Evolutionary conservation across 2,113 vertebrate species (phyloP).

Genomic region (Camelus dromedarius): DNA sequence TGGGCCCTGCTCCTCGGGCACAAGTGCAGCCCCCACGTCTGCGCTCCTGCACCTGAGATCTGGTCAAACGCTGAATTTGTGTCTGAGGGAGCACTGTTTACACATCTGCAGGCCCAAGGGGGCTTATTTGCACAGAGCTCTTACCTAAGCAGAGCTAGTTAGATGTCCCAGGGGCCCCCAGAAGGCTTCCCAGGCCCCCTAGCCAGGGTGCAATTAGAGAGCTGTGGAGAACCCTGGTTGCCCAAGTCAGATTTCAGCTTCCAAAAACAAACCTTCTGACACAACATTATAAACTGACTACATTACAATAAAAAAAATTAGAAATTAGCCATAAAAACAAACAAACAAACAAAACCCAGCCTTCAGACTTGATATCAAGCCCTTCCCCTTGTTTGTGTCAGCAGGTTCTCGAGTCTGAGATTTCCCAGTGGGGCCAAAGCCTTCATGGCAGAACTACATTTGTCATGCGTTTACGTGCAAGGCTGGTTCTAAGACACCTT

Average conservation of each 20-base stretch:
- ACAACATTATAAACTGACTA: no score
- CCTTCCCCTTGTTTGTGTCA: slow-evolving; percentile 76
- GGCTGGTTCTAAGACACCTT: not conserved
- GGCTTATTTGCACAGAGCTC: slow-evolving; percentile 81
- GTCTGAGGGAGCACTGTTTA: slow-evolving; percentile 81
- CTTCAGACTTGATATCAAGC: slow-evolving; percentile 72
- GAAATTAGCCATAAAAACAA: no score
- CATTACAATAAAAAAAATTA: no score
- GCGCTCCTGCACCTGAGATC: not conserved
- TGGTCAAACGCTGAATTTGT: not conserved
- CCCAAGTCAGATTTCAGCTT: slow-evolving; percentile 69
- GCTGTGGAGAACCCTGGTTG: slow-evolving; percentile 53
- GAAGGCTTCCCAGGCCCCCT: slow-evolving; percentile 65
- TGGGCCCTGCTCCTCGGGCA: not conserved
- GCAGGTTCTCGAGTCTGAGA: slow-evolving; percentile 31
- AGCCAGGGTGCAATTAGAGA: slow-evolving; percentile 76
- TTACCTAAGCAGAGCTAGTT: slow-evolving; percentile 76
- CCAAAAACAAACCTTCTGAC: slow-evolving; percentile 81
- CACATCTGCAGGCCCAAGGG: slow-evolving; percentile 72
- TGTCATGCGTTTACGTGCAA: accelerated
- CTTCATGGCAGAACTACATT: accelerated
- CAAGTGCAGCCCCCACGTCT: not conserved
- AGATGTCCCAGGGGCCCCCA: slow-evolving; percentile 73
- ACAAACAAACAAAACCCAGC: slow-evolving; percentile 74
- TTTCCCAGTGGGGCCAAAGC: slow-evolving; percentile 43